Conservation (phyloP, 2,888 invertebrate species). For the Dorcus parallelipipedus region DNA sequence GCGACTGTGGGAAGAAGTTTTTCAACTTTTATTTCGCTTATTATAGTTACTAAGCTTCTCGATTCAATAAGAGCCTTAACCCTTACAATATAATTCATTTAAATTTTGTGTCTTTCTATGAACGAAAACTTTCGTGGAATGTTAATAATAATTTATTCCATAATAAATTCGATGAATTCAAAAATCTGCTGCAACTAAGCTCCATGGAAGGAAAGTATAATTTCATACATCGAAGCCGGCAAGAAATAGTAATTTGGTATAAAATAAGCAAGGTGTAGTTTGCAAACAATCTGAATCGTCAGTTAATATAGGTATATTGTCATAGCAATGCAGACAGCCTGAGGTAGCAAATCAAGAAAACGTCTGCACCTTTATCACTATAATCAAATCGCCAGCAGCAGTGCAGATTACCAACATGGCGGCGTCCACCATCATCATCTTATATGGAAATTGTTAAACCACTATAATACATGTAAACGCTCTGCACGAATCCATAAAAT, state of each 20-base stretch:
- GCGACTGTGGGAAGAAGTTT: neutral
- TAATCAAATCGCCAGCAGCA: conserved; percentile 38
- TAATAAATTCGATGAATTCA: too few species aligned
- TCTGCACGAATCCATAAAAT: conserved; percentile 46
- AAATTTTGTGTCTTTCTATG: too few species aligned
- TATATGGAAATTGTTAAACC: conserved; percentile 46
- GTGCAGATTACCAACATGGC: conserved; percentile 36
- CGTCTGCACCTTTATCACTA: conserved; percentile 39
- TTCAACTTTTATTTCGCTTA: neutral
- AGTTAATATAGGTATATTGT: conserved; percentile 30
- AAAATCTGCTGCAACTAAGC: too few species aligned
- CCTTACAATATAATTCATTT: too few species aligned
- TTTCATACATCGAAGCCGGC: conserved; percentile 11
- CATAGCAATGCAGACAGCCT: conserved; percentile 26
- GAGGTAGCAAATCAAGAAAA: conserved; percentile 31
- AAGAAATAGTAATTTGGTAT: conserved; percentile 19
- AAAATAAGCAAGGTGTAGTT: conserved; percentile 17
- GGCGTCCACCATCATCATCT: conserved; percentile 39
- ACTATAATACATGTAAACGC: conserved; percentile 48
- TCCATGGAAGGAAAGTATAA: neutral
- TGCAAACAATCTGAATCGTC: conserved; percentile 28
- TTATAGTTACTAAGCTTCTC: too few species aligned
- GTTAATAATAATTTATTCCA: too few species aligned
- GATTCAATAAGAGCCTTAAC: too few species aligned
- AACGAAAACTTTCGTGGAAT: too few species aligned